These are phyloP conservation scores for Plectropomus leopardus DNA, from an alignment of 2,113 vertebrate species.

Conservation along the genomic window DNA sequence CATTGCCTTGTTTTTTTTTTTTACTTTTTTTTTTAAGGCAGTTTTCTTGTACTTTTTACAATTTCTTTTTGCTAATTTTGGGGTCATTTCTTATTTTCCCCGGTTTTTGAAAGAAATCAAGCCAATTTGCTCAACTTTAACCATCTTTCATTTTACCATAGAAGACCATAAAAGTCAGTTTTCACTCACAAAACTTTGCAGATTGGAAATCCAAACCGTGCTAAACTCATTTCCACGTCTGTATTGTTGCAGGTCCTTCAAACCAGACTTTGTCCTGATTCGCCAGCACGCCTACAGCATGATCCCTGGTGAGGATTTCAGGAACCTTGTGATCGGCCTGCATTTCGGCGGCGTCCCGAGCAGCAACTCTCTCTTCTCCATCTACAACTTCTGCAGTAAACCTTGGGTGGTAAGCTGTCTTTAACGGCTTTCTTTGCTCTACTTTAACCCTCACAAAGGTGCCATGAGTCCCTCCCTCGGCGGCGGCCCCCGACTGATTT, in stretches of 20 bases:
- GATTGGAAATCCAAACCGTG: not conserved
- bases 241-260: constrained; percentile 89
- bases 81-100: too few species aligned
- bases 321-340: constrained; percentile 93
- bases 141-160: not conserved
- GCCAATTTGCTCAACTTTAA: too few species aligned
- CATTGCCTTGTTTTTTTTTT: too few species aligned
- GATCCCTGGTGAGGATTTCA: constrained; percentile 94
- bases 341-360: constrained; percentile 91
- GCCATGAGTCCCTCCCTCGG: not conserved
- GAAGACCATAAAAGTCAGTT: not conserved
- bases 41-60: too few species aligned
- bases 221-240: not conserved
- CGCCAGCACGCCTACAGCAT: constrained; percentile 97
- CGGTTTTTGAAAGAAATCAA: too few species aligned
- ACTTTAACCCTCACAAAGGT: constrained; percentile 29
- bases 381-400: constrained; percentile 99
- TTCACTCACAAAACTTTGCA: not conserved
- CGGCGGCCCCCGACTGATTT: constrained; percentile 53
- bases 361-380: constrained; percentile 93
- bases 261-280: constrained; percentile 93
- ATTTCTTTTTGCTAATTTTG: too few species aligned
- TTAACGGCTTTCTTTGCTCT: not conserved
- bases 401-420: constrained; percentile 95
- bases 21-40: too few species aligned